These are phyloP conservation scores for Platerodrilus igneus DNA, from an alignment of 2,888 invertebrate genomes.

Conservation along the genomic window DNA sequence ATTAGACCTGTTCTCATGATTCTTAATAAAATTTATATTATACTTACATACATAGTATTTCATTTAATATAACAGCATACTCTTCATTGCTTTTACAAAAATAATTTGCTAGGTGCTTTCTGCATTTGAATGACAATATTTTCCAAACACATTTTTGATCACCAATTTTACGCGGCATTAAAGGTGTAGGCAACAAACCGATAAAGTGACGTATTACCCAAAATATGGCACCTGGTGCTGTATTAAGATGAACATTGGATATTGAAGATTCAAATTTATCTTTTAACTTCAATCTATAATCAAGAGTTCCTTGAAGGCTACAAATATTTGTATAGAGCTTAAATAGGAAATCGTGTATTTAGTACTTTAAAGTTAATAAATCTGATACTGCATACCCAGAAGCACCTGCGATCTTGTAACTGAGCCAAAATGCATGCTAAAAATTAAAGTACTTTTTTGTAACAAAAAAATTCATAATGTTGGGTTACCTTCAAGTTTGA, in stretches of 20 bases:
- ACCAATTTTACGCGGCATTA: constrained; percentile 24
- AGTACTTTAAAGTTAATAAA: constrained; percentile 12
- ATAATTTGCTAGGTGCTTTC: constrained; percentile 1
- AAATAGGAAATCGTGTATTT: background rate
- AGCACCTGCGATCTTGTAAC: too few relatives aligned
- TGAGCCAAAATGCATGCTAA: too few relatives aligned
- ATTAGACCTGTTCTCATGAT: too few relatives aligned
- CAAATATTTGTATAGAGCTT: background rate
- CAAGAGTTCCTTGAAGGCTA: constrained; percentile 11
- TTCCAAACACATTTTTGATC: constrained; percentile 20
- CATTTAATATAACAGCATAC: too few relatives aligned
- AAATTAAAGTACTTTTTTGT: background rate
- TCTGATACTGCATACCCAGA: constrained; percentile 3
- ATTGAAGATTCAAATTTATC: constrained; percentile 17
- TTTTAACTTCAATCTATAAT: constrained; percentile 18
- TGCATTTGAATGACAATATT: constrained; percentile 10
- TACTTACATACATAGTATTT: too few relatives aligned
- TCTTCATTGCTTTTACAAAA: too few relatives aligned
- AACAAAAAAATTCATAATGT: constrained; percentile 1
- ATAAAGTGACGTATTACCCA: constrained; percentile 28
- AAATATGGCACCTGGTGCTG: constrained; percentile 20
- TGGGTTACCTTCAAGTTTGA: constrained; percentile 26
- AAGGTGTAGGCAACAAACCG: constrained; percentile 26
- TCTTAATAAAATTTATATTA: too few relatives aligned
- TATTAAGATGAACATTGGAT: constrained; percentile 13